Evolutionary conservation across 2,113 vertebrate genomes (phyloP).

Genomic region (Polypterus senegalus): DNA sequence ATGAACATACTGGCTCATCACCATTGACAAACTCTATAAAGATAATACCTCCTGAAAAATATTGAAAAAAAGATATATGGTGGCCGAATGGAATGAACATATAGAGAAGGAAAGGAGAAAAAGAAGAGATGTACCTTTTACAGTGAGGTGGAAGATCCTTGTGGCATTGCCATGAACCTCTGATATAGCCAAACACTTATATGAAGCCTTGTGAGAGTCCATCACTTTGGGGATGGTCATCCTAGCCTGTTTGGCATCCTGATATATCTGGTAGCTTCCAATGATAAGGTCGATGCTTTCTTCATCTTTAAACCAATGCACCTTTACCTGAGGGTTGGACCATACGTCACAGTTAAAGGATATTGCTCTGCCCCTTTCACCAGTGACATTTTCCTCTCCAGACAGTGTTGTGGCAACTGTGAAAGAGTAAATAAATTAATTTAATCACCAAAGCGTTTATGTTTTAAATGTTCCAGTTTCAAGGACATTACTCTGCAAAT

Average conservation of each 20-base stretch:
- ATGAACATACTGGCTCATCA: neutral
- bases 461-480: neutral
- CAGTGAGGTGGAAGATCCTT: constrained; percentile 31
- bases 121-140: constrained; percentile 34
- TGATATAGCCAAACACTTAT: constrained; percentile 30
- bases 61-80: neutral
- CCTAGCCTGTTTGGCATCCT: constrained; percentile 23
- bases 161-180: constrained; percentile 4
- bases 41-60: neutral
- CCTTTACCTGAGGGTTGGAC: constrained; percentile 38
- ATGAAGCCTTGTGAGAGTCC: constrained; percentile 32
- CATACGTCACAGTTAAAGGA: constrained; percentile 33
- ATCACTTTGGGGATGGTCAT: constrained; percentile 19
- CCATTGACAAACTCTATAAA: neutral
- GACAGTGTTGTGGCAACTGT: constrained; percentile 35
- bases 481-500: neutral
- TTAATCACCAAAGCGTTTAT: neutral
- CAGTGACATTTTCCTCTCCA: constrained; percentile 23
- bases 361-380: constrained; percentile 27
- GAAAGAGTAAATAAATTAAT: constrained; percentile 2
- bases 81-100: neutral
- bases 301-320: constrained; percentile 38
- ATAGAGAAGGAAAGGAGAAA: neutral
- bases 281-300: constrained; percentile 22
- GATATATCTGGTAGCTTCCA: constrained; percentile 25